Evolutionary conservation across 2,797 vertebrate species (phyloP).

Genomic region (Dendrocincla fuliginosa): DNA sequence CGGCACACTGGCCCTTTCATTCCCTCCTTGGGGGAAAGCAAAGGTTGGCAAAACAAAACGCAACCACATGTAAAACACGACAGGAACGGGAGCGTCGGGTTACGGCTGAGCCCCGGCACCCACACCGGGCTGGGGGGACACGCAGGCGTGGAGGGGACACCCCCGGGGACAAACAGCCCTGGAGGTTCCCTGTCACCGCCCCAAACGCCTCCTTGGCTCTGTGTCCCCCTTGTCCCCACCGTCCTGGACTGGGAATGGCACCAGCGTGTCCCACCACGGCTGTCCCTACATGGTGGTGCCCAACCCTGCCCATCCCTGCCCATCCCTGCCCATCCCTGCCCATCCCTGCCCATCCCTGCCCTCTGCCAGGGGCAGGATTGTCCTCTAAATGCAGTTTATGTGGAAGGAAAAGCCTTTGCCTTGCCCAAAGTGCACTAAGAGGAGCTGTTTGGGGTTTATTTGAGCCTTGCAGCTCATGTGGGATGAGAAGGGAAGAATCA

Average conservation of each 20-base stretch:
- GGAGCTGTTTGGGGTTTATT: not conserved
- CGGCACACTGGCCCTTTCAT: constrained; percentile 16
- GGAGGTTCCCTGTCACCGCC: fast-evolving
- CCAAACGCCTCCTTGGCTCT: not conserved
- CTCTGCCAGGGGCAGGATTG: fast-evolving
- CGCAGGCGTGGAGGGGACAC: not conserved
- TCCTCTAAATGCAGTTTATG: fast-evolving
- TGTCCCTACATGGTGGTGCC: fast-evolving
- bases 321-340: fast-evolving
- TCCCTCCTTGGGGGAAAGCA: constrained; percentile 3
- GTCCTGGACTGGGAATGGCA: not conserved
- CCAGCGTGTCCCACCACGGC: fast-evolving
- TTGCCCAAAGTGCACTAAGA: fast-evolving
- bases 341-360: not conserved
- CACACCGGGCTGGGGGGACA: not conserved
- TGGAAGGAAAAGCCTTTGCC: not conserved
- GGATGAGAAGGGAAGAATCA: not conserved
- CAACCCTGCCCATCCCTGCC: not conserved
- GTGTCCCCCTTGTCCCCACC: not conserved
- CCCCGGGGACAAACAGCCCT: too few relatives aligned
- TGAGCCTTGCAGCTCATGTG: fast-evolving
- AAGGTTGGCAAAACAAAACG: constrained; percentile 49
- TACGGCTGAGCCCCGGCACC: not conserved
- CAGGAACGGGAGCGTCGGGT: not conserved
- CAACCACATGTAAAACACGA: constrained; percentile 44